phyloP scores from a whole-genome alignment of 2,113 vertebrate species.

The Pachypanchax playfairii region DNA sequence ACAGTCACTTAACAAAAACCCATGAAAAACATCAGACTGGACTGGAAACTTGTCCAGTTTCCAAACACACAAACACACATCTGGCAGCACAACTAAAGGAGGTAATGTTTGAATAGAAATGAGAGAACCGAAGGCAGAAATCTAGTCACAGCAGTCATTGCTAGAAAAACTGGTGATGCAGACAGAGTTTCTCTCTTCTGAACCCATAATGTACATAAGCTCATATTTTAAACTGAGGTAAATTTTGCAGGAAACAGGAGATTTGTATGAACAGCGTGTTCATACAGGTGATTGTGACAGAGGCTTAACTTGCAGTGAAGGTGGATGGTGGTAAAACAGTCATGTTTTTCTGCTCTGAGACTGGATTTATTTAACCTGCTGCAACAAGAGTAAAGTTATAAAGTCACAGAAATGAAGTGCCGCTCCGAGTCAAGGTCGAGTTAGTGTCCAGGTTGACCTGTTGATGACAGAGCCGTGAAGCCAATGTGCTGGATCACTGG shows the following conservation, averaged over 20 bases:
- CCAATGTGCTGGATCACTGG: conserved; percentile 28
- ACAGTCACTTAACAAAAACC: conserved; percentile 33
- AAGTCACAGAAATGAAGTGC: neutral
- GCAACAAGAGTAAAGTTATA: neutral
- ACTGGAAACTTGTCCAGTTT: too few species aligned
- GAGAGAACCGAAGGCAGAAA: conserved; percentile 11
- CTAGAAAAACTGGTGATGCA: neutral
- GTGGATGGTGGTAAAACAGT: too few species aligned
- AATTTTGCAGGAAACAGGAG: too few species aligned
- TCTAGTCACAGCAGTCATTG: conserved; percentile 1
- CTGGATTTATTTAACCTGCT: neutral
- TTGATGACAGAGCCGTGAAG: conserved; percentile 22
- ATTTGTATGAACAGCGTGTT: too few species aligned
- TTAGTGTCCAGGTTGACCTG: conserved; percentile 8
- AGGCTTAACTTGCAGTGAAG: too few species aligned
- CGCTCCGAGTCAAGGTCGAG: conserved; percentile 1
- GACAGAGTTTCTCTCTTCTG: neutral
- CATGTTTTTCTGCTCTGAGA: too few species aligned
- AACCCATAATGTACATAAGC: neutral
- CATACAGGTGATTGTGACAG: too few species aligned
- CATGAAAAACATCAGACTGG: too few species aligned
- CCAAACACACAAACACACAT: neutral
- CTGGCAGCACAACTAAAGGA: neutral
- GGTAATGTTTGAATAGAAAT: conserved; percentile 11
- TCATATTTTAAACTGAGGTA: neutral